Conservation (phyloP, 2,797 vertebrate species). For the Labroides dimidiatus region DNA sequence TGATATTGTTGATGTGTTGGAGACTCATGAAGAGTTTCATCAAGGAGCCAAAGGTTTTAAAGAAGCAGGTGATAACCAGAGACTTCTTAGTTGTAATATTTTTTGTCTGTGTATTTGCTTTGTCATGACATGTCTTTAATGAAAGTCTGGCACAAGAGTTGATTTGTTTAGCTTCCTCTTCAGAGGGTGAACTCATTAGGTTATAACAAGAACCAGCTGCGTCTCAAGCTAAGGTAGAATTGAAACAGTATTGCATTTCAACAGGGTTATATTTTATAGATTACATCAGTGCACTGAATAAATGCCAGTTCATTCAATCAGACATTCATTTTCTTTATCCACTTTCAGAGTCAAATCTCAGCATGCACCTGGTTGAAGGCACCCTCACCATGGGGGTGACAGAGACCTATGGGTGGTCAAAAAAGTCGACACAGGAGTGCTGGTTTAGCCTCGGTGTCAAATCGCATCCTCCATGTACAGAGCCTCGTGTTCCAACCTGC, state of each 20-base stretch:
- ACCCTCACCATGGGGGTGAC: not conserved
- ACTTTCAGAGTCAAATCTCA: slow-evolving; percentile 39
- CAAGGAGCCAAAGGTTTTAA: slow-evolving; percentile 48
- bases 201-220: slow-evolving; percentile 47
- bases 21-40: slow-evolving; percentile 43
- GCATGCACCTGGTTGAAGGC: slow-evolving; percentile 7
- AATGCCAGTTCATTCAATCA: slow-evolving; percentile 39
- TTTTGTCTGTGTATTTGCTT: slow-evolving; percentile 14
- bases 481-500: too few relatives aligned
- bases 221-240: slow-evolving; percentile 43
- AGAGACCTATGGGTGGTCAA: not conserved
- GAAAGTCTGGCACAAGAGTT: slow-evolving; percentile 6
- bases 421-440: too few relatives aligned
- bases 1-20: slow-evolving; percentile 62
- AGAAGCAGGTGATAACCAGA: slow-evolving; percentile 29
- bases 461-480: too few relatives aligned
- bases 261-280: slow-evolving; percentile 20
- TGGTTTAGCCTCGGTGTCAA: too few relatives aligned
- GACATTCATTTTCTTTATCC: slow-evolving; percentile 29
- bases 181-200: slow-evolving; percentile 22
- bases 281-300: slow-evolving; percentile 38
- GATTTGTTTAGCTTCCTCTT: slow-evolving; percentile 26
- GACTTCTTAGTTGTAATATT: slow-evolving; percentile 5
- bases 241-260: slow-evolving; percentile 51
- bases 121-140: slow-evolving; percentile 26